Base-by-base conservation (phyloP, 1,140 invertebrate genomes). In the Xylocopa sonorina region DNA sequence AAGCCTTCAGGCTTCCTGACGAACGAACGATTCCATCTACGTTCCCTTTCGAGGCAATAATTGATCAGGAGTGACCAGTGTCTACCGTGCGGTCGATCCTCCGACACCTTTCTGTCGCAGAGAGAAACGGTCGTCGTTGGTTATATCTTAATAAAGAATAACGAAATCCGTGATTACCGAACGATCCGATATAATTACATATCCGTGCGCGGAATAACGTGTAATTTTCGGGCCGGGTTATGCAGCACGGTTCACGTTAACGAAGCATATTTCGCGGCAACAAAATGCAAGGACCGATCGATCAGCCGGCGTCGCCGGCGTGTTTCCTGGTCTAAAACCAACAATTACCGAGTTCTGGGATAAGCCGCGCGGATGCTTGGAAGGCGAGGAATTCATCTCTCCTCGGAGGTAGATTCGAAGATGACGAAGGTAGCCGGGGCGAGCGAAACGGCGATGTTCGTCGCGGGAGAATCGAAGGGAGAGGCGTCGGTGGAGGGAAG, bases 271-370 rank as follows among this genome's bases (percentile, higher is more conserved):
- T 53, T 73, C 27, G 27, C 43, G 34, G 55, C 16, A 55, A 63
- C 57, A 14, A 80, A 72, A 77, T 80, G 60, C 34, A 43, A 55
- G 51, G 18, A 38, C 24, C 12, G 14, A 84, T 80, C 63, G 81
- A 83, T 84, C 83, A 55, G 43, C 41, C 29, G 57, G 38, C 62
- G 21, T 38, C 29, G 4, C 10, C 38, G 43, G 66, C n/a, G 27
- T 68, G 78, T 66, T 78, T 82, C 64, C 69, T 46, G 63, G 76
- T 82, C 16, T 43, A 18, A n/a, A 74, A 58, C 76, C 83, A 48
- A 80, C 84, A 86, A 86, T 86, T 86, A 86, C 68, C 41, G 29
- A 43, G 73, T 84, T 76, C 53, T 46, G 53, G 83, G 76, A 86
- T 82, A 62, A 81, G 50, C 73, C 71, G 50, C 51, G 62, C 27